Evolutionary conservation across 2,888 invertebrate species (phyloP), one percentile per base, ranked within the genome.

Genomic region (Cryptocheilus praepositus): DNA sequence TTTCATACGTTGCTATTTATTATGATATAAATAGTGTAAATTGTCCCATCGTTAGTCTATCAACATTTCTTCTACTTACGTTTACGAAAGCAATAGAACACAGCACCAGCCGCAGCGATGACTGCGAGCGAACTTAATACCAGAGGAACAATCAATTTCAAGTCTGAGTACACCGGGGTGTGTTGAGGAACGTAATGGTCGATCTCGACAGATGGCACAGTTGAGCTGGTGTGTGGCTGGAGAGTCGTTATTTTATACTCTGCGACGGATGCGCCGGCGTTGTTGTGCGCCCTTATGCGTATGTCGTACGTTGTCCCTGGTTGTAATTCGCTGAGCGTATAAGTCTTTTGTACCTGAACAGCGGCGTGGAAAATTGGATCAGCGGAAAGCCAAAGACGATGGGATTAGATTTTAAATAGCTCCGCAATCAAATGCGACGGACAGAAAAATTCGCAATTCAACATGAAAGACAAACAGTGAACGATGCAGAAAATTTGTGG

Each of bases 241-340:
- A 95, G 92, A 0, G 96, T 96, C 28, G 95, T 95, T 86, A 96
- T 95, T 89, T 96, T 95, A 86, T 96, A 96, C 13, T 95, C 90
- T 0, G 95, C 95, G 55, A 93, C 92, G 0, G 95, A 95, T 71
- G 94, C 94, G 0, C 96, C 96, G 0, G 96, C 96, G 88, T 96
- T 95, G 89, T 96, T 96, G 86, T 95, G 94, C 0, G 96, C 96
- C 0, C 90, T 89, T 46, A 91, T 88, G 64, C 89, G 89, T 19
- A 91, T 83, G 67, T 90, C 89, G 82, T 91, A 91, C 44, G 86
- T 86, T 8, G 89, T 84, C 52, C 94, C 94, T 0, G 96, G 94
- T 70, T 92, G 91, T 36, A 96, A 90, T 60, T 95, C 95, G 44
- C 92, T 91, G 64, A 96, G 93, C 78, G 95, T 95, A 89, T 93